Conservation (phyloP, 2,888 invertebrate genomes). For the Seira musarum region DNA sequence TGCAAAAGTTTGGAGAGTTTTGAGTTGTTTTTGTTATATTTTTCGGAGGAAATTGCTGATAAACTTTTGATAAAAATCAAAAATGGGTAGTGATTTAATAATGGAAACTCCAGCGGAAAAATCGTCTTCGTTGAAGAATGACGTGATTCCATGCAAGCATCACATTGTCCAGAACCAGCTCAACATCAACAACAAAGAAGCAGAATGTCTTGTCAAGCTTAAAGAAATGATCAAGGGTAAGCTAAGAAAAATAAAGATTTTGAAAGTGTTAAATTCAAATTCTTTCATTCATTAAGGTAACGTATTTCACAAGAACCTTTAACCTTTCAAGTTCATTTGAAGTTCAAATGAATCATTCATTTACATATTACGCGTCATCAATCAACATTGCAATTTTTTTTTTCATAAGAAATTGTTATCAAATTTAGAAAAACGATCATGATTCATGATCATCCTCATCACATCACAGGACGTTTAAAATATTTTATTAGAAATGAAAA, state of each 20-base stretch:
- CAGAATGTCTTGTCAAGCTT: slow-evolving; percentile 49
- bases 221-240: slow-evolving; percentile 54
- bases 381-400: not conserved
- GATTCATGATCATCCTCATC: not conserved
- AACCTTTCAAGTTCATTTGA: not conserved
- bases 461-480: not conserved
- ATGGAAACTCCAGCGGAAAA: slow-evolving; percentile 43
- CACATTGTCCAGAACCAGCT: not conserved
- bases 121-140: slow-evolving; percentile 33
- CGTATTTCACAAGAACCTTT: not conserved
- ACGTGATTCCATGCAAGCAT: slow-evolving; percentile 29
- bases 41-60: too few species aligned
- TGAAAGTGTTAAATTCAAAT: too few species aligned
- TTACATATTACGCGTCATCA: not conserved
- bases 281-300: too few species aligned
- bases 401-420: not conserved
- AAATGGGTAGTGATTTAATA: slow-evolving; percentile 55
- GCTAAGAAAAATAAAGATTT: too few species aligned
- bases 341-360: not conserved
- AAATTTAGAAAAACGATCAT: not conserved
- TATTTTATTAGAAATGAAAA: not conserved
- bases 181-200: slow-evolving; percentile 52
- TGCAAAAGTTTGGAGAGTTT: too few species aligned
- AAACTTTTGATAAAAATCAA: too few species aligned
- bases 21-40: too few species aligned